These are phyloP conservation scores for Antidorcas marsupialis DNA, from an alignment of 2,113 vertebrate genomes.

Conservation along the genomic window DNA sequence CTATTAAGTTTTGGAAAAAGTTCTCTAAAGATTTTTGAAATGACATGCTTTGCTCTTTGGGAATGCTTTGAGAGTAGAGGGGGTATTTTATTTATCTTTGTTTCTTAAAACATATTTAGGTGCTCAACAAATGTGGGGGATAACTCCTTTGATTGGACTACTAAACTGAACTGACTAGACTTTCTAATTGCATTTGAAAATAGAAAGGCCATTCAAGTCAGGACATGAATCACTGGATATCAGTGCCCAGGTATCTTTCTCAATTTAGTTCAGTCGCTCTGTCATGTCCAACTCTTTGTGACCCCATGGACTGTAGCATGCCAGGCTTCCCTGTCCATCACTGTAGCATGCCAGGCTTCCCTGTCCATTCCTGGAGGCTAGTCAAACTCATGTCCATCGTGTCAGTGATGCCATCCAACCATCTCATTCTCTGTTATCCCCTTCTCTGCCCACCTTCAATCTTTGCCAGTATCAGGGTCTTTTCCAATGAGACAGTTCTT, in stretches of 20 bases:
- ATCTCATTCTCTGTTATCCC: neutral
- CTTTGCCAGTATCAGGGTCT: neutral
- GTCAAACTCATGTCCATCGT: neutral
- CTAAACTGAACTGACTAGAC: neutral
- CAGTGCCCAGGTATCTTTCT: neutral
- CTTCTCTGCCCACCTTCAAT: neutral
- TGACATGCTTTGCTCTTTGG: neutral
- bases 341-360: neutral
- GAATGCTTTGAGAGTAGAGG: neutral
- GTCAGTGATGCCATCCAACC: neutral
- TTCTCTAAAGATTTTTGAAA: neutral
- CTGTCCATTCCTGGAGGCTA: neutral
- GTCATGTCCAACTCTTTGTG: accelerated
- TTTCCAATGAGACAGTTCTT: neutral
- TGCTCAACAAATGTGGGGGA: neutral
- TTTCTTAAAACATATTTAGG: neutral
- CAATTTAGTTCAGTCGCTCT: neutral
- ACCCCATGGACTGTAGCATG: neutral
- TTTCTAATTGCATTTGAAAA: neutral
- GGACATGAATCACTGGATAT: neutral
- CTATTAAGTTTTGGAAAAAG: neutral
- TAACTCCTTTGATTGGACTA: neutral
- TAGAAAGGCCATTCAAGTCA: neutral
- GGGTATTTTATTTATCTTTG: neutral
- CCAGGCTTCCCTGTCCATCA: neutral